Conservation (phyloP, 1,140 invertebrate genomes). For the Zaprionus taronus region DNA sequence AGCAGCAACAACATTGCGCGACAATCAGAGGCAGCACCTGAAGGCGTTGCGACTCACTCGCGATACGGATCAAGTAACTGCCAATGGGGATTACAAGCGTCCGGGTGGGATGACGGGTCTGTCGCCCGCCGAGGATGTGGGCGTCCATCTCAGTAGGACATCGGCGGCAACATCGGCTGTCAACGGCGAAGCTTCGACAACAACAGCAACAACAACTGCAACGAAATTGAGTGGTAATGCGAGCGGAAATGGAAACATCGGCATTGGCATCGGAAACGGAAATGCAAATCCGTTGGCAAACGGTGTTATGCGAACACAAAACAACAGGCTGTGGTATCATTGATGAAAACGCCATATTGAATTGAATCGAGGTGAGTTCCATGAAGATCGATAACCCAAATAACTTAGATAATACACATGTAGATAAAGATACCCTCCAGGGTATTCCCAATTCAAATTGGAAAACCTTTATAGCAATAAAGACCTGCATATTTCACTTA, state of each 20-base stretch:
- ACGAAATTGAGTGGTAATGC: constrained; percentile 48
- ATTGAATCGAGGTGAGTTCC: constrained; percentile 79
- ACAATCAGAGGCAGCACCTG: constrained; percentile 66
- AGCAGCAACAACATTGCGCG: constrained; percentile 39
- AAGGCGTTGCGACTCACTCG: constrained; percentile 67
- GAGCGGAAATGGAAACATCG: constrained; percentile 29
- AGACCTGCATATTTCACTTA: background rate
- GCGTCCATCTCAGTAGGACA: constrained; percentile 56
- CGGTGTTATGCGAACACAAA: constrained; percentile 70
- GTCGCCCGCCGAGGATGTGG: constrained; percentile 57
- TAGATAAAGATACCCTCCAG: too few species aligned
- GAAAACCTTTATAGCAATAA: background rate
- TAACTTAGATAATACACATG: too few species aligned
- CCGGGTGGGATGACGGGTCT: constrained; percentile 31
- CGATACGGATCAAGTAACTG: constrained; percentile 23
- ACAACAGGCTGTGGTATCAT: constrained; percentile 84
- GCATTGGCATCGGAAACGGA: constrained; percentile 30
- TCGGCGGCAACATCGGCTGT: constrained; percentile 18
- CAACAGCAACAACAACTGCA: constrained; percentile 46
- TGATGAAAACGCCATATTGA: constrained; percentile 80
- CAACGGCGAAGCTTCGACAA: constrained; percentile 58
- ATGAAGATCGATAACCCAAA: background rate
- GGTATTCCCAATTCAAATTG: too few species aligned
- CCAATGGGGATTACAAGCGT: constrained; percentile 51
- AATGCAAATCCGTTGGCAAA: constrained; percentile 46